Conservation (phyloP, 2,888 invertebrate species). For the Rosalia funebris region DNA sequence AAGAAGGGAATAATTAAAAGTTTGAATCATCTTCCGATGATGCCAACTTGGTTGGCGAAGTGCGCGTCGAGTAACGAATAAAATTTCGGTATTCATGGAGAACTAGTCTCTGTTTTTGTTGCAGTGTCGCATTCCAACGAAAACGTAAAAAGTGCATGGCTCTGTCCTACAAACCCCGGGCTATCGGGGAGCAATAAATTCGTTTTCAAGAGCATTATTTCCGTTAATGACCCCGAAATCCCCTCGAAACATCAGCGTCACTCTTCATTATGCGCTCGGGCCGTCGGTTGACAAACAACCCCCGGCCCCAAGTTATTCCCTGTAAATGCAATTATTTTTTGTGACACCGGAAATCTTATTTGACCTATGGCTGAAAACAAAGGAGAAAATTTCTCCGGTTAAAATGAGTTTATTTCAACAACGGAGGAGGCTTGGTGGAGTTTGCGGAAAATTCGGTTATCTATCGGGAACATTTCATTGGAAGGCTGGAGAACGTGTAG, state of each 20-base stretch:
- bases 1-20: too few relatives aligned
- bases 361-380: constrained; percentile 30
- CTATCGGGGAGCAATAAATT: constrained; percentile 10
- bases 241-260: constrained; percentile 20
- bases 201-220: constrained; percentile 17
- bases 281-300: constrained; percentile 20
- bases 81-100: too few relatives aligned
- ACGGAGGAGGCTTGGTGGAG: constrained; percentile 28
- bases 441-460: constrained; percentile 45
- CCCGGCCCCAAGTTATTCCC: constrained; percentile 2
- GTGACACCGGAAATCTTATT: constrained; percentile 29
- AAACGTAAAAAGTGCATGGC: too few relatives aligned
- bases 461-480: constrained; percentile 46
- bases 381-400: constrained; percentile 26
- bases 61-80: too few relatives aligned
- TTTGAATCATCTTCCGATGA: too few relatives aligned
- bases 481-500: constrained; percentile 40
- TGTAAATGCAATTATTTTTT: constrained; percentile 28
- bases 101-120: too few relatives aligned
- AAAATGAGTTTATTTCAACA: constrained; percentile 37
- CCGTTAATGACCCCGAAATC: constrained; percentile 12
- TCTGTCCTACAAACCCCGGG: not conserved
- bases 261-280: constrained; percentile 17
- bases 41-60: too few relatives aligned
- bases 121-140: too few relatives aligned